Evolutionary conservation across 2,888 invertebrate genomes (phyloP).

Genomic region (Embidobia sp.): DNA sequence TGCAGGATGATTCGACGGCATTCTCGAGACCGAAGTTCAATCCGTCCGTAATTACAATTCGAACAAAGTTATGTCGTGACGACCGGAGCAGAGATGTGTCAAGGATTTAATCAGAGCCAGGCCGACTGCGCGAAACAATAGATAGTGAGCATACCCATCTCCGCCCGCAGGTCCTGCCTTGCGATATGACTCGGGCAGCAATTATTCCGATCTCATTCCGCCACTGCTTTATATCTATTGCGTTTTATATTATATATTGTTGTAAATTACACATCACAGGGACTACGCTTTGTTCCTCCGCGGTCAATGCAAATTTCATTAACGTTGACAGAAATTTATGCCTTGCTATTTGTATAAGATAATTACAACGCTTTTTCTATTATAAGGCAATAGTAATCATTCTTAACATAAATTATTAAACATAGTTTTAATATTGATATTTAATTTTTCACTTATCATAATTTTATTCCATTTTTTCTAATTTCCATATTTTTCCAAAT

Average conservation of each 20-base stretch:
- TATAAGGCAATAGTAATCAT: too few species aligned
- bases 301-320: too few species aligned
- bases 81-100: slow-evolving; percentile 77
- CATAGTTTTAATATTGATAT: too few species aligned
- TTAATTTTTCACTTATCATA: too few species aligned
- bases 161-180: slow-evolving; percentile 66
- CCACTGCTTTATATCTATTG: slow-evolving; percentile 70
- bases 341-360: too few species aligned
- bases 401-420: too few species aligned
- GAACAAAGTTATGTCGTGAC: slow-evolving; percentile 79
- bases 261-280: background rate
- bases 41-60: slow-evolving; percentile 80
- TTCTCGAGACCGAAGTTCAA: slow-evolving; percentile 70
- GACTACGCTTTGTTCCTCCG: too few species aligned
- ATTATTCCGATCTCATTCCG: slow-evolving; percentile 79
- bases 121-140: slow-evolving; percentile 78
- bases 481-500: too few species aligned
- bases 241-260: slow-evolving; percentile 39
- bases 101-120: slow-evolving; percentile 80
- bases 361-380: too few species aligned
- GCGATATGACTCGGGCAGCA: slow-evolving; percentile 76
- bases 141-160: slow-evolving; percentile 70
- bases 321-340: too few species aligned
- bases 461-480: too few species aligned
- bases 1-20: slow-evolving; percentile 55